These are phyloP conservation scores for Sphenopsis melanotis DNA, from an alignment of 2,797 vertebrate species.

Conservation along the genomic window DNA sequence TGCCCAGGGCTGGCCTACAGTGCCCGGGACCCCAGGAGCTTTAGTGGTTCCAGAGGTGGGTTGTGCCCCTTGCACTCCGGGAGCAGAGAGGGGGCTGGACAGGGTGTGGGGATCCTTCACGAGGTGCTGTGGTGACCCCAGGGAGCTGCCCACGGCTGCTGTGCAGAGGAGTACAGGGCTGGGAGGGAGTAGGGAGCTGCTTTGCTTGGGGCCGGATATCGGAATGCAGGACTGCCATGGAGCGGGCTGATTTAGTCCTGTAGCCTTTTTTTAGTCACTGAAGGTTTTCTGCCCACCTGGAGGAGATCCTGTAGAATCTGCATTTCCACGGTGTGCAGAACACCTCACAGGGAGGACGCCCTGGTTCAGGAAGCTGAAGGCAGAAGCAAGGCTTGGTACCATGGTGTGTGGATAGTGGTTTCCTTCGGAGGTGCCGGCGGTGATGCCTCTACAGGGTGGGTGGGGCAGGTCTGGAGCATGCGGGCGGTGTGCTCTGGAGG, in stretches of 20 bases:
- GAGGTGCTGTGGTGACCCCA: accelerated
- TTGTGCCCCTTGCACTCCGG: accelerated
- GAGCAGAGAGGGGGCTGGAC: background rate
- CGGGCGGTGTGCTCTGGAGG: background rate
- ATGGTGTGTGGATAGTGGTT: conserved; percentile 41
- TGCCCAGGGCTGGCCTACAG: background rate
- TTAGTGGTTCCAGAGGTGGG: conserved; percentile 35
- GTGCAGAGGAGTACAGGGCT: accelerated
- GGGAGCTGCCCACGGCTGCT: accelerated
- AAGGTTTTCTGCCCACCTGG: background rate
- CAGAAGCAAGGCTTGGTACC: conserved; percentile 1
- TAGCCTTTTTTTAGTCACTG: background rate
- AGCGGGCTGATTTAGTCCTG: background rate
- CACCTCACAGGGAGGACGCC: accelerated
- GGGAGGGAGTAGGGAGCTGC: background rate
- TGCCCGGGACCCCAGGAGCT: background rate
- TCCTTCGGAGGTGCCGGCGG: background rate
- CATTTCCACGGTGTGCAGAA: accelerated
- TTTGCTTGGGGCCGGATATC: background rate
- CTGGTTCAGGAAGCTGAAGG: background rate
- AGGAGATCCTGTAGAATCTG: background rate
- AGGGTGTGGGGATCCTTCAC: accelerated
- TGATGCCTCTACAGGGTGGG: background rate
- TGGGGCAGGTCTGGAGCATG: conserved; percentile 19
- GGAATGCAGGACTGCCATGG: background rate